Conservation (phyloP, 2,113 vertebrate genomes). For the Willisornis vidua region DNA sequence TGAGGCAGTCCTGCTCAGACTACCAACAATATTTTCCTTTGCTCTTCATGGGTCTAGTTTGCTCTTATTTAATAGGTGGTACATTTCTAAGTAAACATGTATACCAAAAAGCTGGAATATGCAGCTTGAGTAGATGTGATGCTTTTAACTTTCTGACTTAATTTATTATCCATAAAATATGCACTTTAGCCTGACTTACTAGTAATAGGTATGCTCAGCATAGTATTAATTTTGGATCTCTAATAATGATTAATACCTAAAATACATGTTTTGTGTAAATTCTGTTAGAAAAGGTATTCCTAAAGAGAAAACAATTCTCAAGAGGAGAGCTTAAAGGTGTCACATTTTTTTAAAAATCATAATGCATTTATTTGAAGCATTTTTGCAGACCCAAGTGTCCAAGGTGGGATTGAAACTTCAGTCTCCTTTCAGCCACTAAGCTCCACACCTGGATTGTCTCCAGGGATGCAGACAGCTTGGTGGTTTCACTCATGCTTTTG, state of each 20-base stretch:
- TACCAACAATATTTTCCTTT: neutral
- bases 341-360: neutral
- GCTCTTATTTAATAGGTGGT: neutral
- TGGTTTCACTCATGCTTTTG: neutral
- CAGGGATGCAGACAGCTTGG: neutral
- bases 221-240: neutral
- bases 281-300: neutral
- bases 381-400: neutral
- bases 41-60: neutral
- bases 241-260: neutral
- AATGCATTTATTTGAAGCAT: neutral
- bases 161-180: neutral
- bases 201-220: neutral
- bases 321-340: neutral
- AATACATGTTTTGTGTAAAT: neutral
- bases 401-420: neutral
- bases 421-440: neutral
- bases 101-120: neutral
- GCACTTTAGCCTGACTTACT: accelerated
- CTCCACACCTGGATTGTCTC: neutral
- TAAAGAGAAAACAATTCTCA: neutral
- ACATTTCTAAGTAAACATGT: accelerated
- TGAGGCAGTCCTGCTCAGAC: neutral
- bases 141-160: neutral
- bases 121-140: neutral